phyloP scores from a whole-genome alignment of 2,113 vertebrate species.

The Aphyosemion australe region DNA sequence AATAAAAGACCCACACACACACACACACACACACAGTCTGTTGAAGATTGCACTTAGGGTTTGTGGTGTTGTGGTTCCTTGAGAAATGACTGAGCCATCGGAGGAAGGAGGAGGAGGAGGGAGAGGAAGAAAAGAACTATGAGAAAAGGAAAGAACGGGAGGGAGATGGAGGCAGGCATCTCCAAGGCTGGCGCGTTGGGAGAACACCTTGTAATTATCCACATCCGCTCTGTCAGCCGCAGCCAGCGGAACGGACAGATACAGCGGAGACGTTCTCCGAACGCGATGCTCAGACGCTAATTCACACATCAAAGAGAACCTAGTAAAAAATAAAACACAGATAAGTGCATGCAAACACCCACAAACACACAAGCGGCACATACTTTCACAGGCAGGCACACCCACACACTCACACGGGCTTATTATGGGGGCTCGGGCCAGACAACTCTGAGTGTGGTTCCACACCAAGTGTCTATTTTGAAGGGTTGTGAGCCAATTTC shows the following conservation, averaged over 20 bases:
- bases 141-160: conserved; percentile 34
- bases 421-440: conserved; percentile 73
- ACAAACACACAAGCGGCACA: conserved; percentile 29
- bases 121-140: conserved; percentile 35
- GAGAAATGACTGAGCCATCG: conserved; percentile 47
- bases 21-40: conserved; percentile 38
- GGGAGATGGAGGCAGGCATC: conserved; percentile 58
- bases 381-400: conserved; percentile 39
- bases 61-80: conserved; percentile 61
- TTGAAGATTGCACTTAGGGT: conserved; percentile 66
- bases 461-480: conserved; percentile 74
- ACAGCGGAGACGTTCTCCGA: conserved; percentile 24
- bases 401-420: conserved; percentile 44
- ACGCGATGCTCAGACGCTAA: conserved; percentile 23
- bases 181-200: conserved; percentile 61
- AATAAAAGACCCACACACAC: conserved; percentile 36
- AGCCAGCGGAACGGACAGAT: conserved; percentile 48
- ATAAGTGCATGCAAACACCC: conserved; percentile 52
- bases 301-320: conserved; percentile 37
- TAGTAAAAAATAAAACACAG: conserved; percentile 9
- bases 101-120: conserved; percentile 30
- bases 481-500: conserved; percentile 70
- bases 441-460: conserved; percentile 74
- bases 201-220: conserved; percentile 78
- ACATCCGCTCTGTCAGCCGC: conserved; percentile 70